phyloP scores from a whole-genome alignment of 2,888 invertebrate genomes.

The Dryadula phaetusa region DNA sequence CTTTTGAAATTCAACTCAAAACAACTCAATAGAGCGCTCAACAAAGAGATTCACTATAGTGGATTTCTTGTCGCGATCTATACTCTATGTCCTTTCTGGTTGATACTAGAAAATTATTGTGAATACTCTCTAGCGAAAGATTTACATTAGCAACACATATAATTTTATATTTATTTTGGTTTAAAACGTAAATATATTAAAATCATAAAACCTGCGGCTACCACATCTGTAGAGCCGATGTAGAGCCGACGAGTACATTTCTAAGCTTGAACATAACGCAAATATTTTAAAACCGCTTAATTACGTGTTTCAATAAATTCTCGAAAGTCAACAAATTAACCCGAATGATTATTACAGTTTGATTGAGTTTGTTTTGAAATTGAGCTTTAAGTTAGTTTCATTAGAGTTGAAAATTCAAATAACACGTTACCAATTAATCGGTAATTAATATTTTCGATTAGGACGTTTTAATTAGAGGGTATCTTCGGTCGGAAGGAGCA shows the following conservation, averaged over 20 bases:
- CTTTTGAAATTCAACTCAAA: no score
- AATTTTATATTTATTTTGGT: background rate
- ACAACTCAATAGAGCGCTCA: no score
- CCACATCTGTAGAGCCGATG: background rate
- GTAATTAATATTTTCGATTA: constrained; percentile 38
- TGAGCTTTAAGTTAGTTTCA: background rate
- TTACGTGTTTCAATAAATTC: constrained; percentile 31
- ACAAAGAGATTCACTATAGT: no score
- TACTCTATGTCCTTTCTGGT: no score
- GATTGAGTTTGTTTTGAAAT: background rate
- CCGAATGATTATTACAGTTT: constrained; percentile 9
- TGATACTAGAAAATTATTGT: no score
- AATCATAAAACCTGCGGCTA: background rate
- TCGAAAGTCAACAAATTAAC: constrained; percentile 36
- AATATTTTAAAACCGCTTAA: constrained; percentile 32
- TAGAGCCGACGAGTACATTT: background rate
- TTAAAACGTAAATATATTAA: background rate
- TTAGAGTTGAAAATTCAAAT: constrained; percentile 4
- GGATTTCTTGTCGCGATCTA: no score
- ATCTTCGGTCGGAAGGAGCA: constrained; percentile 17
- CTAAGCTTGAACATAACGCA: constrained; percentile 1
- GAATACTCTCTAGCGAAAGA: no score
- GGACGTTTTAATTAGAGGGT: constrained; percentile 35
- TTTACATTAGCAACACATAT: no score
- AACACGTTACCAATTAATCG: constrained; percentile 35